A percentile compares a stretch with the other conserved stretches of the same genome.
Conservation (phyloP, 2,888 invertebrate genomes). For the Druceiella hillmani region DNA sequence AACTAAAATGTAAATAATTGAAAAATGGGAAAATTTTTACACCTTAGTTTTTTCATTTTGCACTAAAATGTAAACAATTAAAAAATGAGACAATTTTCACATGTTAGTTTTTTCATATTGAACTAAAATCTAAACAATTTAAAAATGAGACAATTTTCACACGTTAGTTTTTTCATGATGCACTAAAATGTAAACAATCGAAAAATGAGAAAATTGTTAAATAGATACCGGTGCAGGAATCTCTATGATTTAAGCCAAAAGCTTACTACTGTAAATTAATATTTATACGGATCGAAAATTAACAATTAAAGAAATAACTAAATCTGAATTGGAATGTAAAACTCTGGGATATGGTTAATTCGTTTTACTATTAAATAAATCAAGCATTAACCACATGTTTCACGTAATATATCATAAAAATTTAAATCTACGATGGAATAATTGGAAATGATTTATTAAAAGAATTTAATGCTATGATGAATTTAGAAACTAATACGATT, state of each 20-base stretch:
- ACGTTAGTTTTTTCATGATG: too few relatives aligned
- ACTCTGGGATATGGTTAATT: not conserved
- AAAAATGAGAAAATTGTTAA: too few relatives aligned
- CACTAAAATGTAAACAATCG: too few relatives aligned
- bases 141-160: too few relatives aligned
- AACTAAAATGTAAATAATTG: too few relatives aligned
- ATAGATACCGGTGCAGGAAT: constrained; percentile 2
- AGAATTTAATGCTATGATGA: not conserved
- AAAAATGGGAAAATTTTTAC: too few relatives aligned
- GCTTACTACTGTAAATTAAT: not conserved
- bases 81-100: too few relatives aligned
- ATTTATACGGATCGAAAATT: not conserved
- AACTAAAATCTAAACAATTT: too few relatives aligned
- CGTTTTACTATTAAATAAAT: not conserved
- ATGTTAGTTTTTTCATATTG: too few relatives aligned
- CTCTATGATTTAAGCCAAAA: not conserved
- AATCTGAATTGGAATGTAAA: not conserved
- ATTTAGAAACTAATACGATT: not conserved
- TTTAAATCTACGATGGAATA: not conserved
- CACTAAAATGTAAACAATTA: too few relatives aligned
- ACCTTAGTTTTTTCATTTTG: too few relatives aligned
- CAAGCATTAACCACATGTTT: not conserved
- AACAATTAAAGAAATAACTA: not conserved
- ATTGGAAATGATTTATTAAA: not conserved
- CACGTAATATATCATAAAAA: not conserved